phyloP scores from a whole-genome alignment of 2,888 invertebrate species.

The Periphyllus acericola region DNA sequence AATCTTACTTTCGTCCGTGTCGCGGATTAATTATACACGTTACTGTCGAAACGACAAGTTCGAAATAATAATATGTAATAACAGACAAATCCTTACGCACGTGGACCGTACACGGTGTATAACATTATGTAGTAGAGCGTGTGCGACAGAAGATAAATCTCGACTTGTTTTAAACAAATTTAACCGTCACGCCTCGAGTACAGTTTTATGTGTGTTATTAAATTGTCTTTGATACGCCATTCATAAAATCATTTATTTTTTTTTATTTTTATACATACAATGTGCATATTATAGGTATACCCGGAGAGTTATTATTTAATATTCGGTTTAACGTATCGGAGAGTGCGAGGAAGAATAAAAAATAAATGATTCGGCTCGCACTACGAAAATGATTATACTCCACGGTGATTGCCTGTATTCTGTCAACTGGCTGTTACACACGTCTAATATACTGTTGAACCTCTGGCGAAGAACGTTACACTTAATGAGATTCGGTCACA shows the following conservation, averaged over 20 bases:
- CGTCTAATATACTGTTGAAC: background rate
- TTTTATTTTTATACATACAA: background rate
- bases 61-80: background rate
- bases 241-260: background rate
- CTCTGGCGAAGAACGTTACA: constrained; percentile 21
- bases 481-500: constrained; percentile 39
- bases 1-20: background rate
- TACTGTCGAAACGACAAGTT: background rate
- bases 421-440: constrained; percentile 20
- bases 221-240: background rate
- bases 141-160: constrained; percentile 6
- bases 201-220: constrained; percentile 6
- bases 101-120: background rate
- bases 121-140: too few relatives aligned
- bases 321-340: background rate
- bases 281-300: too few relatives aligned
- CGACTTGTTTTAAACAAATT: background rate
- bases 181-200: constrained; percentile 11
- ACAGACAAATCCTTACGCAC: background rate
- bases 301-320: background rate
- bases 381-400: constrained; percentile 11
- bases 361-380: background rate
- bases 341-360: too few relatives aligned
- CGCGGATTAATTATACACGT: background rate
- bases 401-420: constrained; percentile 13